Percentiles rank a stretch among this genome's conserved stretches.
phyloP scores from a whole-genome alignment of 2,113 vertebrate species.

The Dromas ardeola region DNA sequence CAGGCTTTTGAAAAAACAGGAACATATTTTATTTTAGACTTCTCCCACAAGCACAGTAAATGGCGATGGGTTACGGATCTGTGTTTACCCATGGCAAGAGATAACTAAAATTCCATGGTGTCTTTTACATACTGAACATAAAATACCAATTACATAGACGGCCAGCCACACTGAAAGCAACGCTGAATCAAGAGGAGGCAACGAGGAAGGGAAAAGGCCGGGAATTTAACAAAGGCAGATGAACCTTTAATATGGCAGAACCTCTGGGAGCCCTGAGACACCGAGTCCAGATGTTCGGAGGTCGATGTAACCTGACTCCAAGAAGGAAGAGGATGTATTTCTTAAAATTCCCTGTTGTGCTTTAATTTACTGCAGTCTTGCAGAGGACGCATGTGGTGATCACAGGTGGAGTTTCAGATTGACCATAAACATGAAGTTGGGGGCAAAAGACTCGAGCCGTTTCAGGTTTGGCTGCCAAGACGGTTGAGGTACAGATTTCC shows the following conservation, averaged over 20 bases:
- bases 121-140: neutral
- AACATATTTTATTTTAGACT: neutral
- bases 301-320: slow-evolving; percentile 43
- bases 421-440: neutral
- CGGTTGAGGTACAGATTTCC: neutral
- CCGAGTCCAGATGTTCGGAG: slow-evolving; percentile 41
- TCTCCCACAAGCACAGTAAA: neutral
- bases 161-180: neutral
- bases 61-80: neutral
- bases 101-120: neutral
- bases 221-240: slow-evolving; percentile 41
- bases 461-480: neutral
- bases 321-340: slow-evolving; percentile 68
- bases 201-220: neutral
- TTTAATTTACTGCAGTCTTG: slow-evolving; percentile 50
- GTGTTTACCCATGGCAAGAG: neutral
- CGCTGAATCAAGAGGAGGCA: neutral
- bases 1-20: neutral
- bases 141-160: neutral
- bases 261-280: slow-evolving; percentile 58
- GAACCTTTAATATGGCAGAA: neutral
- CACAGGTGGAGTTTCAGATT: slow-evolving; percentile 62
- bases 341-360: slow-evolving; percentile 47
- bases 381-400: neutral
- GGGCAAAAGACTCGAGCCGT: neutral